A percentile compares a stretch with the other conserved stretches of the same genome.
Evolutionary conservation across 2,797 vertebrate species (phyloP).

Genomic region (Melanotaenia parkinsoni): DNA sequence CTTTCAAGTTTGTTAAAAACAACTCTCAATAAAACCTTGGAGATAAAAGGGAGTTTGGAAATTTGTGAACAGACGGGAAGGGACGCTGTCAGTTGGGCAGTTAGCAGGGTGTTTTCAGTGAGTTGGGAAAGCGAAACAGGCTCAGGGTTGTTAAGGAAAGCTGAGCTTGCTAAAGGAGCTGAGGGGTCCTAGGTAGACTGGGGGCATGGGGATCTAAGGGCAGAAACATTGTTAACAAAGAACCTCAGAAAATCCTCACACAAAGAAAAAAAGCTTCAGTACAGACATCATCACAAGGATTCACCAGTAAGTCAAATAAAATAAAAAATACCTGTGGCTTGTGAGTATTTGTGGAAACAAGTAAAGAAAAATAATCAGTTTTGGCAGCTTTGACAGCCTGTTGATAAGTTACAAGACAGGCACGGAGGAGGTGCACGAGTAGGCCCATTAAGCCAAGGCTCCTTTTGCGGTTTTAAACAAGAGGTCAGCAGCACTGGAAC

Average conservation of each 20-base stretch:
- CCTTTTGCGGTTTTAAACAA: too few relatives aligned
- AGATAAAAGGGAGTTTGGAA: too few relatives aligned
- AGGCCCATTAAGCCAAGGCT: too few relatives aligned
- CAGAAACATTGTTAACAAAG: background rate
- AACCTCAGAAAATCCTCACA: background rate
- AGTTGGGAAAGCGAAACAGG: background rate
- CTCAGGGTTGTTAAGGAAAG: background rate
- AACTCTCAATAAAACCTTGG: too few relatives aligned
- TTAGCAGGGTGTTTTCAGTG: background rate
- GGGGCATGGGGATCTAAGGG: background rate
- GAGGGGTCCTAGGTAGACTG: background rate
- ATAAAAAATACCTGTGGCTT: background rate
- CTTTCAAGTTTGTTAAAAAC: too few relatives aligned
- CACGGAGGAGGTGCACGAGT: background rate
- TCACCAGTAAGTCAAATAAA: background rate
- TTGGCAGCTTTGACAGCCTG: background rate
- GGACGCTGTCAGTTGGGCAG: background rate
- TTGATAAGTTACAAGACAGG: background rate
- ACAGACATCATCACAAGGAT: background rate
- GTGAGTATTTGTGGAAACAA: background rate
- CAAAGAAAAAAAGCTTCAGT: background rate
- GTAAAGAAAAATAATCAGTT: background rate
- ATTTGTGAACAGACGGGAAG: background rate
- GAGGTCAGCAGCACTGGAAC: too few relatives aligned
- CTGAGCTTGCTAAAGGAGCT: background rate